Base-by-base conservation (phyloP, 2,113 vertebrate species). In the Dasyornis broadbenti region DNA sequence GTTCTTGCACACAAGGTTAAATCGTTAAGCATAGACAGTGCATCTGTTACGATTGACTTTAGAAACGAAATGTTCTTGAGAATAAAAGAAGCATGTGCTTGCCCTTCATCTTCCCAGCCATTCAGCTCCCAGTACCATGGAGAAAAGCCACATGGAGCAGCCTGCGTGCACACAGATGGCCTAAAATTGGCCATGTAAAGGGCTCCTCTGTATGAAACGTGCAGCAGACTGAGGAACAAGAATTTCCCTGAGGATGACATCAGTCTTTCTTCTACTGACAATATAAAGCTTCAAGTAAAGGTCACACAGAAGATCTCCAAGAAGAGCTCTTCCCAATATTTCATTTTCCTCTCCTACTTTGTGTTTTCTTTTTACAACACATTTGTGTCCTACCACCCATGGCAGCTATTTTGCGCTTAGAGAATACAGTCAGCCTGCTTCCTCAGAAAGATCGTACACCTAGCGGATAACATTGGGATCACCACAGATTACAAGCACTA, bases 21-120 rank as follows among this genome's bases (percentile, higher is more conserved):
- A 82, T 81, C 0, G 27, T 44, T 82, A 76, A 83, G 90, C 10
- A 0, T 54, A 93, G 90, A 95, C 91, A 93, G 92, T 78, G 59
- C 91, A 92, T 95, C 95, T 94, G 95, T 92, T 86, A 66, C 59
- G 68, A 88, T 19, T 86, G 78, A 75, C 88, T 94, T 68, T 49
- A 88, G 75, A 95, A 94, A 94, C 59, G 63, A 82, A 95, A 73
- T 30, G 79, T 86, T 95, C 91, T 88, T 77, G 78, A 86, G 89
- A 82, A 66, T 13, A 69, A 69, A 80, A 73, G 52, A 91, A 94
- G 57, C 24, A 64, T 13, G 57, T 79, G 73, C 73, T 61, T 75
- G 53, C 61, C 73, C 57, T 94, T 89, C 59, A 4, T 52, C 79
- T 65, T 56, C 47, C n/a, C 80, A 65, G 35, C 56, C 64, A 75